phyloP scores from a whole-genome alignment of 2,797 vertebrate genomes.

The Rhinatrema bivittatum region DNA sequence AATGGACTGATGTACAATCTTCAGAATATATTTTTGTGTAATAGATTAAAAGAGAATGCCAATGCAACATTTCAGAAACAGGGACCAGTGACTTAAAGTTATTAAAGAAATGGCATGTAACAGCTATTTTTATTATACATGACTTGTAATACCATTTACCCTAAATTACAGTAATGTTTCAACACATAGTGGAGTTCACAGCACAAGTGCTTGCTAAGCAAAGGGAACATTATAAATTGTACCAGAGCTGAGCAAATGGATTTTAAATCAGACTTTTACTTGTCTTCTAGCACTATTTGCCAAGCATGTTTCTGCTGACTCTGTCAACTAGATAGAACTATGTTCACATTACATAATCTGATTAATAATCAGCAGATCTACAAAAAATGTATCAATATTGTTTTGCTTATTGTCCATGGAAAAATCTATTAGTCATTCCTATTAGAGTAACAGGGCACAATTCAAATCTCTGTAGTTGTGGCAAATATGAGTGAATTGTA shows the following conservation, averaged over 20 bases:
- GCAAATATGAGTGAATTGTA: no score
- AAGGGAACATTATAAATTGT: constrained; percentile 38
- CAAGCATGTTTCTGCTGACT: constrained; percentile 31
- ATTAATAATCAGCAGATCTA: constrained; percentile 25
- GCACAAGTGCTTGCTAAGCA: constrained; percentile 35
- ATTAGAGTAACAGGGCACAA: no score
- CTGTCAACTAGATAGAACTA: constrained; percentile 1
- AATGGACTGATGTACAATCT: no score
- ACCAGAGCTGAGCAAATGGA: constrained; percentile 33
- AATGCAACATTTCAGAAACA: neutral
- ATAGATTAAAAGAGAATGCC: no score
- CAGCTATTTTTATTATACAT: constrained; percentile 12
- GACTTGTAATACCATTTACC: constrained; percentile 6
- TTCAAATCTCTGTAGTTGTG: no score
- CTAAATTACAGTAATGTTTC: constrained; percentile 36
- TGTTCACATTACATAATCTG: constrained; percentile 27
- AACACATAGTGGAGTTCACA: constrained; percentile 30
- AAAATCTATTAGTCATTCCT: constrained; percentile 4
- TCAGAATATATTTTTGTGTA: no score
- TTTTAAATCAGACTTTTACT: constrained; percentile 28
- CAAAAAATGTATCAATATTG: neutral
- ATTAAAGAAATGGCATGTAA: no score
- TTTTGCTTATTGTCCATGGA: neutral
- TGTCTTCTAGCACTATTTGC: constrained; percentile 8
- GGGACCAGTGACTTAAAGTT: neutral